phyloP scores from a whole-genome alignment of 2,113 vertebrate genomes.

The Rafetus swinhoei region DNA sequence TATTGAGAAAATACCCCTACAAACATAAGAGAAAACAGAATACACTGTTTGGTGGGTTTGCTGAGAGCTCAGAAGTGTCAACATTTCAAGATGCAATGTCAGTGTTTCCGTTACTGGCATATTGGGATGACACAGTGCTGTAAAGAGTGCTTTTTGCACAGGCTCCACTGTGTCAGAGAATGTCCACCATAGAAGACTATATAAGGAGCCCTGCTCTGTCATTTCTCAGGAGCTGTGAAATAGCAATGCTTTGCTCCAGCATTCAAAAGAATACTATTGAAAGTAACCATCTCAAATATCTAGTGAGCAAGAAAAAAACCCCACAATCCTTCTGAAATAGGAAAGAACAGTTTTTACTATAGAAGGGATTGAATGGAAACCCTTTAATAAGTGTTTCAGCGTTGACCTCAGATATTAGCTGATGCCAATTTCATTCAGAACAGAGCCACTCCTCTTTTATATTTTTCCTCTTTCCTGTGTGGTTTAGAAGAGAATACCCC shows the following conservation, averaged over 20 bases:
- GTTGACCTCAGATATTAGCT: background rate
- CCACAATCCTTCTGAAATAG: slow-evolving; percentile 4
- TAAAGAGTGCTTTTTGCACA: background rate
- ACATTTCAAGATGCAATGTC: background rate
- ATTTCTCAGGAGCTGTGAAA: background rate
- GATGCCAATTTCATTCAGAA: background rate
- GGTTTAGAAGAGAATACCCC: slow-evolving; percentile 17
- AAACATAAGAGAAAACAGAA: background rate
- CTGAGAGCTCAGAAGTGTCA: background rate
- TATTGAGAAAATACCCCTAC: background rate
- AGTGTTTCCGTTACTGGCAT: background rate
- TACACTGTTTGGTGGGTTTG: background rate
- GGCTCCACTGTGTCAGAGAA: background rate
- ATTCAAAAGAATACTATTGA: background rate
- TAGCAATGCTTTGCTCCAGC: background rate
- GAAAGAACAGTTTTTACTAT: background rate
- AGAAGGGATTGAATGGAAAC: background rate
- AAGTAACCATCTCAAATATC: background rate
- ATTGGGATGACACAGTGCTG: background rate
- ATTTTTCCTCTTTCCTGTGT: background rate
- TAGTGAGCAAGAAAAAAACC: background rate
- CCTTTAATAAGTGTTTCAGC: background rate
- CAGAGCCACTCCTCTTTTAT: background rate
- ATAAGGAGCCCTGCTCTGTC: background rate
- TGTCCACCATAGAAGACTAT: background rate